Evolutionary conservation across 2,797 vertebrate species (phyloP).

Genomic region (Lemur catta): DNA sequence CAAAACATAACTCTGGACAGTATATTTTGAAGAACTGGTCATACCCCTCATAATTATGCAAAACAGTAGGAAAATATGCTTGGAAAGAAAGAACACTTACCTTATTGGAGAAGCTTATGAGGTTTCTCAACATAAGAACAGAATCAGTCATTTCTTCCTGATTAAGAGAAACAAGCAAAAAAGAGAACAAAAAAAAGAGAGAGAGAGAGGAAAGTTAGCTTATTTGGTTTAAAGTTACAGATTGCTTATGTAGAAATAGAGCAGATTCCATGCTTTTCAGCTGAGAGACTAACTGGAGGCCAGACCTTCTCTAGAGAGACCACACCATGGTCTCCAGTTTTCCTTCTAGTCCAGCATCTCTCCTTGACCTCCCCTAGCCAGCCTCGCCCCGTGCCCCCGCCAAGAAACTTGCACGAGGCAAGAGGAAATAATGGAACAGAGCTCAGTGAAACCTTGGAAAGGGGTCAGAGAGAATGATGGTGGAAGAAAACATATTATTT

Average conservation of each 20-base stretch:
- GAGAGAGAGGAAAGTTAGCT: background rate
- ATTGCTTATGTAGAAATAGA: background rate
- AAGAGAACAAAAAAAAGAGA: background rate
- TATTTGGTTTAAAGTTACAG: background rate
- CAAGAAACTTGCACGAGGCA: background rate
- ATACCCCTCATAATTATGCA: background rate
- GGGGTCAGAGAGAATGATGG: background rate
- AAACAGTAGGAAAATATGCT: background rate
- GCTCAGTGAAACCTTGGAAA: background rate
- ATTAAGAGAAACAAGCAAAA: background rate
- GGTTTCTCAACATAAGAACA: slow-evolving; percentile 81
- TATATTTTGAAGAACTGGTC: background rate
- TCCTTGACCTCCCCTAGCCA: background rate
- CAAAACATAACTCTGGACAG: background rate
- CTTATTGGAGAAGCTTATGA: slow-evolving; percentile 83
- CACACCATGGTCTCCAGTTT: no score
- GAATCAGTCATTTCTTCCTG: slow-evolving; percentile 82
- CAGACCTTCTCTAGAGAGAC: background rate
- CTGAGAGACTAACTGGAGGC: background rate
- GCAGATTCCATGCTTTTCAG: background rate
- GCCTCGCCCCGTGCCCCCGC: no score
- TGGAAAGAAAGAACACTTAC: slow-evolving; percentile 70
- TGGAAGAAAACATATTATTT: no score
- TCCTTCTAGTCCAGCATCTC: background rate
- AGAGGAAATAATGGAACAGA: background rate